Percentiles rank a stretch among this genome's conserved stretches.
phyloP scores from a whole-genome alignment of 2,113 vertebrate genomes.

The Oriolus oriolus region DNA sequence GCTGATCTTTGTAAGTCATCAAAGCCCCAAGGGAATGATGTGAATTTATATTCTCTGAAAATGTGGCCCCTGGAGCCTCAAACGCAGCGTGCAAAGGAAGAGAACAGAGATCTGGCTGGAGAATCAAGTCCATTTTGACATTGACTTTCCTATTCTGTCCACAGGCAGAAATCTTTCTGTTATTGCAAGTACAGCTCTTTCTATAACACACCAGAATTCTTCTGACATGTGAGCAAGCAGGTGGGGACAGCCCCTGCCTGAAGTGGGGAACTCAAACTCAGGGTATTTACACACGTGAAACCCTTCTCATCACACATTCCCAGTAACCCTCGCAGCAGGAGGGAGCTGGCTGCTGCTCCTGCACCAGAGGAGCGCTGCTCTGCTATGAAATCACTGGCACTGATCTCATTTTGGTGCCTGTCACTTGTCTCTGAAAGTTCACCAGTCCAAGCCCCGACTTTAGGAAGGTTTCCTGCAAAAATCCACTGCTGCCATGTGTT shows the following conservation, averaged over 20 bases:
- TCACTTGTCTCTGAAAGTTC: neutral
- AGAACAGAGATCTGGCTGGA: neutral
- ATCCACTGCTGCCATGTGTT: neutral
- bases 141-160: neutral
- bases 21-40: neutral
- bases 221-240: neutral
- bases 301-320: neutral
- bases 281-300: neutral
- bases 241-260: neutral
- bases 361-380: neutral
- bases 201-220: neutral
- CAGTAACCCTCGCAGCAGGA: neutral
- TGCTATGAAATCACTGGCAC: neutral
- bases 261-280: neutral
- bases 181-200: neutral
- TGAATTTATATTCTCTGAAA: neutral
- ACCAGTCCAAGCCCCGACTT: accelerated
- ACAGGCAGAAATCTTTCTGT: neutral
- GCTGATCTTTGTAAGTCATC: neutral
- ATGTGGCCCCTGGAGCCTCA: neutral
- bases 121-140: neutral
- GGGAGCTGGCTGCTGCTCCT: neutral
- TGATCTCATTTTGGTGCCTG: neutral
- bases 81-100: neutral
- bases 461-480: neutral